Evolutionary conservation across 2,113 vertebrate genomes (phyloP).

Genomic region (Mustela nigripes): DNA sequence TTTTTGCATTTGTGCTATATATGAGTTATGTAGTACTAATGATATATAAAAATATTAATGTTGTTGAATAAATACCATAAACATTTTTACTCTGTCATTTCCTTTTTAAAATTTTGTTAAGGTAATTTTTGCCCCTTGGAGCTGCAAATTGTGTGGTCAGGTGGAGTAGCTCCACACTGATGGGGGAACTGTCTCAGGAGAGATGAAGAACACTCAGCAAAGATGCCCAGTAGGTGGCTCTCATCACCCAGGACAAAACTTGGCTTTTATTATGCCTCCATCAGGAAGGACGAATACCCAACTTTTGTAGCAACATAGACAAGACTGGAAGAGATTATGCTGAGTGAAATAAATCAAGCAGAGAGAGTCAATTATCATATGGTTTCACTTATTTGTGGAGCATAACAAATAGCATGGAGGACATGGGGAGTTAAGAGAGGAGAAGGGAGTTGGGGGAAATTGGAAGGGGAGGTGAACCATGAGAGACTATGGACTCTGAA

Average conservation of each 20-base stretch:
- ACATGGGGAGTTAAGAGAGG: too few relatives aligned
- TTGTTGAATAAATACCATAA: not conserved
- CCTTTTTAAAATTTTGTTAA: not conserved
- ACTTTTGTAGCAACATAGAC: too few relatives aligned
- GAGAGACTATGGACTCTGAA: too few relatives aligned
- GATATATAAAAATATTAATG: not conserved
- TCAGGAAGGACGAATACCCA: too few relatives aligned
- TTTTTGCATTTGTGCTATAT: not conserved
- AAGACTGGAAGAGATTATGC: too few relatives aligned
- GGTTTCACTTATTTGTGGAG: too few relatives aligned
- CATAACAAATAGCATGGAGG: too few relatives aligned
- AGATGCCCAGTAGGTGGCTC: not conserved
- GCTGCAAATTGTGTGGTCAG: accelerated
- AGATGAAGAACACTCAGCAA: accelerated
- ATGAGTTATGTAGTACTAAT: not conserved
- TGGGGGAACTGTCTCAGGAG: not conserved
- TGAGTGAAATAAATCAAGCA: too few relatives aligned
- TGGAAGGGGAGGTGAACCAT: too few relatives aligned
- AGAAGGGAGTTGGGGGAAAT: too few relatives aligned
- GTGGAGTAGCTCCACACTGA: not conserved
- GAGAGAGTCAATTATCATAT: too few relatives aligned
- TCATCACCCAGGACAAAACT: not conserved
- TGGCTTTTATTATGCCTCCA: not conserved
- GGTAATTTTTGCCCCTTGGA: not conserved
- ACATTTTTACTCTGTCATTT: not conserved